phyloP scores from a whole-genome alignment of 2,797 vertebrate species.

The Gephyroberyx darwinii region DNA sequence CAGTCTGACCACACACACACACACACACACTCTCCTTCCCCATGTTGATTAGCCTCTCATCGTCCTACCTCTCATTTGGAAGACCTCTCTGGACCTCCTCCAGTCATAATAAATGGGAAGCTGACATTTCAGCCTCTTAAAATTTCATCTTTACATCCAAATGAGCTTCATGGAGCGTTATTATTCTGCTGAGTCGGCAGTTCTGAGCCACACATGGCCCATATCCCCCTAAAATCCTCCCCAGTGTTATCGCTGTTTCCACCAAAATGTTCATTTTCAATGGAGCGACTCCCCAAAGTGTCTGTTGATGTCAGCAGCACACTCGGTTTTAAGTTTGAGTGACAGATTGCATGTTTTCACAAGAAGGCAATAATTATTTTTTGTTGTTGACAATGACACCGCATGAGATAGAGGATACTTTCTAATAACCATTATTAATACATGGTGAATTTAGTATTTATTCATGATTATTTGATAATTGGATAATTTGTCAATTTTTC shows the following conservation, averaged over 20 bases:
- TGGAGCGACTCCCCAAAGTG: slow-evolving; percentile 12
- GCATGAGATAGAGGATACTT: background rate
- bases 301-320: background rate
- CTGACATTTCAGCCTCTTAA: slow-evolving; percentile 40
- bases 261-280: slow-evolving; percentile 37
- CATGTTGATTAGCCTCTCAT: slow-evolving; percentile 31
- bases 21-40: slow-evolving; percentile 6
- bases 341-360: background rate
- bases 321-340: slow-evolving; percentile 16
- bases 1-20: slow-evolving; percentile 7
- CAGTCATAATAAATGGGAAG: slow-evolving; percentile 46
- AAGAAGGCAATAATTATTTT: background rate
- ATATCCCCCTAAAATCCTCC: slow-evolving; percentile 42
- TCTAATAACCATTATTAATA: too few species aligned
- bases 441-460: too few species aligned
- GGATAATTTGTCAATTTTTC: too few species aligned
- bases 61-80: slow-evolving; percentile 33
- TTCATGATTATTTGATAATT: too few species aligned
- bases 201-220: slow-evolving; percentile 39
- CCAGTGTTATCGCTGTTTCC: slow-evolving; percentile 24
- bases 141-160: slow-evolving; percentile 54
- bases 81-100: slow-evolving; percentile 49
- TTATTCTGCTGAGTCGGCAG: slow-evolving; percentile 56
- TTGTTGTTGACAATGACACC: background rate
- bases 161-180: slow-evolving; percentile 53